Base-by-base conservation (phyloP, 1,140 invertebrate species). In the Campodea augens region DNA sequence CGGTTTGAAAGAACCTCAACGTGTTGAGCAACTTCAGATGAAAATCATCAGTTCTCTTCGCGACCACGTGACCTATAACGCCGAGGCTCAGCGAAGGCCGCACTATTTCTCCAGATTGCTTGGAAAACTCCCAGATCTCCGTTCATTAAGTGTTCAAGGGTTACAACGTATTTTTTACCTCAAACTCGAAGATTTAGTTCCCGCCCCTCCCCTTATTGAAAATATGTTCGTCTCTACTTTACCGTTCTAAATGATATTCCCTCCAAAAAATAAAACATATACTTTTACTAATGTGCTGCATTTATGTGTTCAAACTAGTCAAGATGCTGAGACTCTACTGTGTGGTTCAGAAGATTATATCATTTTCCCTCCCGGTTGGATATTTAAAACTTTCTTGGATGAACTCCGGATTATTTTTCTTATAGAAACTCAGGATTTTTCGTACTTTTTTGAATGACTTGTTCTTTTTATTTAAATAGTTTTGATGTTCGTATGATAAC, bases 51-150 rank as follows among this genome's bases (percentile, higher is more conserved):
- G 82, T 43, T 87, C 87, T 39, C 66, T 97, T 10, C 72, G 86
- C 7, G 90, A 95, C 55, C 90, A 95, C 67, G 88, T 92, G 55
- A 92, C 87, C 5, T 90, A 91, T 66, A 88, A 89, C 60, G 75
- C 77, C 42, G 87, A 82, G 57, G 87, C 77, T n/a, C 82, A 86
- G 62, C 73, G 74, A 54, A 87, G 82, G 60, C 73, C 75, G 20
- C 84, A 92, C 52, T 92, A 92, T 64, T 88, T 95, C 69, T 92
- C 89, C 27, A 72, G 82, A 15, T 73, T 95, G 29, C 67, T 95
- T 24, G 82, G 84, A 23, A 91, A 90, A 62, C 69, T 95, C 44
- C 85, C 89, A 0, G 89, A 95, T 60, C 68, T 96, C 49, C 71
- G 90, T 40, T 87, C 85, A 38, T 70, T 95, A 4, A 89, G 85